These are phyloP conservation scores for Ptychobarbus kaznakovi DNA, from an alignment of 2,797 vertebrate genomes.

Conservation along the genomic window DNA sequence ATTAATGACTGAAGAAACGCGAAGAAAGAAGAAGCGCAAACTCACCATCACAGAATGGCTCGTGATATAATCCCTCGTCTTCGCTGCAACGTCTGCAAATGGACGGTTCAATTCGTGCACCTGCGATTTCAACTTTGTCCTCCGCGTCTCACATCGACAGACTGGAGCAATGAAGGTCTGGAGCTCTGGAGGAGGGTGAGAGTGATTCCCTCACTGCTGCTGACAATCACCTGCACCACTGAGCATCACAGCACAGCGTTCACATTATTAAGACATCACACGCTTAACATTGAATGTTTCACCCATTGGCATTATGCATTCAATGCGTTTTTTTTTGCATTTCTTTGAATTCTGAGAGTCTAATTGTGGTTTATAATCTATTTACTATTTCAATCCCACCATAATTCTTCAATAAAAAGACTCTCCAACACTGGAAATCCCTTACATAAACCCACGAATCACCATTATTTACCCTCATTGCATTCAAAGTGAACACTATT, in stretches of 20 bases:
- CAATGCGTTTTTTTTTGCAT: background rate
- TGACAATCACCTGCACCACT: conserved; percentile 24
- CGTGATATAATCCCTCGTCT: conserved; percentile 12
- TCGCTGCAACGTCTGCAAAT: background rate
- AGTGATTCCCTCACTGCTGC: conserved; percentile 26
- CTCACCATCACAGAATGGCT: conserved; percentile 28
- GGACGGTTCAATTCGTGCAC: conserved; percentile 11
- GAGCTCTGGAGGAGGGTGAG: conserved; percentile 16
- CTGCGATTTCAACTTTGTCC: conserved; percentile 38
- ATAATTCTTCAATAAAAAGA: background rate
- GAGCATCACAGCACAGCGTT: background rate
- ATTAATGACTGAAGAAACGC: conserved; percentile 31
- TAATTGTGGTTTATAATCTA: background rate
- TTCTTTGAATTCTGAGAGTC: background rate
- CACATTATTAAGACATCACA: conserved; percentile 1
- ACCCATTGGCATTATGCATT: background rate
- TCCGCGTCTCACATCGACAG: background rate
- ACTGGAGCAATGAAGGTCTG: conserved; percentile 16
- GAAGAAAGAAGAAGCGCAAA: conserved; percentile 11
- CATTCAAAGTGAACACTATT: background rate
- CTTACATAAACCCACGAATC: background rate
- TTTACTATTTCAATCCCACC: background rate
- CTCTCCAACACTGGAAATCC: background rate
- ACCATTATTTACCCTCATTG: background rate
- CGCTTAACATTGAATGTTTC: too few relatives aligned